Evolutionary conservation across 1,140 invertebrate species (phyloP).

Genomic region (Heterodera schachtii): DNA sequence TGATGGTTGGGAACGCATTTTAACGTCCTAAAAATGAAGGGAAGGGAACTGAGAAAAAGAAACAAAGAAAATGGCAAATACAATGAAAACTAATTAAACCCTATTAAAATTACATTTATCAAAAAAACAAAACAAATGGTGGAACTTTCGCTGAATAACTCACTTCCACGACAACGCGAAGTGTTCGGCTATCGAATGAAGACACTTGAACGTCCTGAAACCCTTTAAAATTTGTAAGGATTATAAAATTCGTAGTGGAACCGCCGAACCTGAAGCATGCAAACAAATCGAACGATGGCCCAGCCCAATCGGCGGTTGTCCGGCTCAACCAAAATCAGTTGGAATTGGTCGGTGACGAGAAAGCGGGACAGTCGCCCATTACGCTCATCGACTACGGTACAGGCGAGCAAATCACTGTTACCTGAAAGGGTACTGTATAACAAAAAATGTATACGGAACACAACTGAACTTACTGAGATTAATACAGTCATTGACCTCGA

Average conservation of each 20-base stretch:
- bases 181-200: slow-evolving; percentile 90
- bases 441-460: slow-evolving; percentile 30
- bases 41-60: no score
- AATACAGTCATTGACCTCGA: slow-evolving; percentile 86
- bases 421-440: slow-evolving; percentile 72
- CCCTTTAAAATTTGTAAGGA: slow-evolving; percentile 7
- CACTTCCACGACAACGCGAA: slow-evolving; percentile 86
- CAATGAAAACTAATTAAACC: slow-evolving; percentile 1
- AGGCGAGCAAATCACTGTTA: slow-evolving; percentile 94
- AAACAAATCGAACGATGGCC: slow-evolving; percentile 92
- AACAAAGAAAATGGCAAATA: background rate
- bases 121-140: background rate
- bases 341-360: slow-evolving; percentile 88
- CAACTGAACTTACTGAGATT: slow-evolving; percentile 80
- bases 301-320: slow-evolving; percentile 88
- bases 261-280: slow-evolving; percentile 69
- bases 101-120: background rate
- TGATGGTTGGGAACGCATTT: slow-evolving; percentile 72
- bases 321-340: slow-evolving; percentile 93
- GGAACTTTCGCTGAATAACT: background rate
- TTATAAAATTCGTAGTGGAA: background rate
- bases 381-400: slow-evolving; percentile 86
- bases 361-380: slow-evolving; percentile 76
- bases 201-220: slow-evolving; percentile 74
- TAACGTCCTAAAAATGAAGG: slow-evolving; percentile 66